Percentiles rank a stretch among this genome's conserved stretches.
Conservation (phyloP, 2,888 invertebrate genomes). For the Anodontia alba region DNA sequence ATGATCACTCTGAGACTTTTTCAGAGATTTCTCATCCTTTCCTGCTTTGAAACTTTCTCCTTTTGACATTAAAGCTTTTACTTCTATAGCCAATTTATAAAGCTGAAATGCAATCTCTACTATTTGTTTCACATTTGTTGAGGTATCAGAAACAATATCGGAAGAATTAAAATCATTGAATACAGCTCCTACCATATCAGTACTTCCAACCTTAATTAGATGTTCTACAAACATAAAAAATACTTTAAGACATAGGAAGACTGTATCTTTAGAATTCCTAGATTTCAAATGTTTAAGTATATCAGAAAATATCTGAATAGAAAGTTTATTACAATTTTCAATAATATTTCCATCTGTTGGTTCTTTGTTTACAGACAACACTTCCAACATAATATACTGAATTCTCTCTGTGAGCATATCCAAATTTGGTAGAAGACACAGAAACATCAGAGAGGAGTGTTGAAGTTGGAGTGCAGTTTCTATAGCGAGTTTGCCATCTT, state of each 20-base stretch:
- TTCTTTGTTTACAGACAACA: neutral
- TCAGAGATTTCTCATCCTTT: neutral
- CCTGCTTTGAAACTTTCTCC: neutral
- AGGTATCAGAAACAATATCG: neutral
- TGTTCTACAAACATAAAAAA: slow-evolving; percentile 11
- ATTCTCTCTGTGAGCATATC: neutral
- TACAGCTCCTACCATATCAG: neutral
- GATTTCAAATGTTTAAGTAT: neutral
- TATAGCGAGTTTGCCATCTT: neutral
- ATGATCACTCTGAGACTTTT: too few relatives aligned
- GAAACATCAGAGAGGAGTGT: neutral
- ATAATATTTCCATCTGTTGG: neutral
- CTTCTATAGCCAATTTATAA: neutral
- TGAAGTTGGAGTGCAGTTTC: neutral
- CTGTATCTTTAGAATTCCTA: neutral
- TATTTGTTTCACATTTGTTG: neutral
- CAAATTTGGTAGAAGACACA: neutral
- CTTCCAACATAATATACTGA: neutral
- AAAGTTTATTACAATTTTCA: neutral
- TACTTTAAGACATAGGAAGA: neutral
- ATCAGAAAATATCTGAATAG: neutral
- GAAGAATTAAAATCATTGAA: neutral
- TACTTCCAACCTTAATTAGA: neutral
- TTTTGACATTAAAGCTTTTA: neutral
- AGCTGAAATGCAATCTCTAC: neutral